These are phyloP conservation scores for Platalea minor DNA, from an alignment of 2,797 vertebrate genomes.

Conservation along the genomic window DNA sequence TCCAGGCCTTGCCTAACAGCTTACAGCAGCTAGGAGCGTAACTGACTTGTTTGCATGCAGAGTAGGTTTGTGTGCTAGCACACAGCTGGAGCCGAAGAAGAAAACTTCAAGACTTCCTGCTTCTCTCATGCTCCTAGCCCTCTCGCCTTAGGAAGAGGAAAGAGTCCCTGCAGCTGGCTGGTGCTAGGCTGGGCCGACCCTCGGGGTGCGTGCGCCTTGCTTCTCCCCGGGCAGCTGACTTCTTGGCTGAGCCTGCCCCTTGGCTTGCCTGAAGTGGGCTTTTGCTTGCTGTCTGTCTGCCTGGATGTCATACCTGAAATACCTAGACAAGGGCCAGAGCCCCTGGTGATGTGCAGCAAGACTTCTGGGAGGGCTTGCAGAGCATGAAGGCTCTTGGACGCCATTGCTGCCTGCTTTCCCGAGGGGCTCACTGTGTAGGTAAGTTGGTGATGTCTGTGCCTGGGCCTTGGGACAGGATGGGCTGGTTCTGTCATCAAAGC, in stretches of 20 bases:
- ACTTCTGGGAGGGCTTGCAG: background rate
- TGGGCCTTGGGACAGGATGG: background rate
- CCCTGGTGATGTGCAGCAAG: accelerated
- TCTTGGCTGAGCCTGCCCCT: background rate
- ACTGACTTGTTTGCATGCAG: background rate
- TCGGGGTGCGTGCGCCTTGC: accelerated
- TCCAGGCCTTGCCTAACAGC: background rate
- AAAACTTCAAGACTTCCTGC: background rate
- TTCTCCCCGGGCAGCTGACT: accelerated
- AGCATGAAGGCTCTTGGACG: accelerated
- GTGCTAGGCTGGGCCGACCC: background rate
- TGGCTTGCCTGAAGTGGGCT: background rate
- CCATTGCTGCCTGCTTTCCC: accelerated
- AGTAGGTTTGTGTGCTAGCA: background rate
- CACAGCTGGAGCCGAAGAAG: background rate
- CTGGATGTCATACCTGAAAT: background rate
- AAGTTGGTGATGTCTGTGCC: background rate
- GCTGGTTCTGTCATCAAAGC: background rate
- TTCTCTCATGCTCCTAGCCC: background rate
- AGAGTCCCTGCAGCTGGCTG: background rate
- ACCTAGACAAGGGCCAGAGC: background rate
- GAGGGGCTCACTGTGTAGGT: accelerated
- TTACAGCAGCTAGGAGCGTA: background rate
- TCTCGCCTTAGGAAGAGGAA: too few relatives aligned
- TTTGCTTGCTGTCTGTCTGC: background rate